A percentile compares a stretch with the other conserved stretches of the same genome.
These are phyloP conservation scores for Scytalopus superciliaris DNA, from an alignment of 2,113 vertebrate genomes.

Conservation along the genomic window DNA sequence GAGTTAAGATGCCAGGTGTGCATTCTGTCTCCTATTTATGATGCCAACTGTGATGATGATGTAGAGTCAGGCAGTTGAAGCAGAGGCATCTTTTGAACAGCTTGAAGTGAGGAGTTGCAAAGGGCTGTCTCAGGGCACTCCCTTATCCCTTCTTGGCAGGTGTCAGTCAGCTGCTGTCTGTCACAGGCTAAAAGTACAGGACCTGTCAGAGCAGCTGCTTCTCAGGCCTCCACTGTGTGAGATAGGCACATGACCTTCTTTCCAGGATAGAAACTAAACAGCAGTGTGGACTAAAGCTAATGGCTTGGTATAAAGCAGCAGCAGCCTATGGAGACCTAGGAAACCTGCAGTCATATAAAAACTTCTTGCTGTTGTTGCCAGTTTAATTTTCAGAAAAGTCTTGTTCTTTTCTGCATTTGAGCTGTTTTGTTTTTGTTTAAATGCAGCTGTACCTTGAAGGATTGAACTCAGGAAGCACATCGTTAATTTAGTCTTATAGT, in stretches of 20 bases:
- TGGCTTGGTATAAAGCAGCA: not conserved
- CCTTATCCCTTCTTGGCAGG: not conserved
- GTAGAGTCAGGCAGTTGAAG: not conserved
- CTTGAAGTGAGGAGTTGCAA: not conserved
- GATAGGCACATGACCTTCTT: not conserved
- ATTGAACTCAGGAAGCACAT: not conserved
- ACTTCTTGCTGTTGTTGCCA: not conserved
- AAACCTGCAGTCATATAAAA: not conserved
- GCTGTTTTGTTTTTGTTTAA: not conserved
- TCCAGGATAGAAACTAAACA: accelerated
- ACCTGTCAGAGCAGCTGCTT: not conserved
- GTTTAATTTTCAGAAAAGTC: not conserved
- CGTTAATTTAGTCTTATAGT: not conserved
- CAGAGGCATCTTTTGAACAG: not conserved
- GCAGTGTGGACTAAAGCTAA: not conserved
- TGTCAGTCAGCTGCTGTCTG: not conserved
- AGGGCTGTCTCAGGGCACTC: not conserved
- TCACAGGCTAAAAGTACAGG: not conserved
- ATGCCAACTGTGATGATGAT: not conserved
- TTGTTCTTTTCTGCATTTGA: not conserved
- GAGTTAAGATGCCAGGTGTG: not conserved
- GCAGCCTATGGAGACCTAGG: not conserved
- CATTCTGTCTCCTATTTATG: not conserved
- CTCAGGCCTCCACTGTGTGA: not conserved
- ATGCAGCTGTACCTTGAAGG: not conserved